Percentiles rank a stretch among this genome's conserved stretches.
Evolutionary conservation across 2,797 vertebrate species (phyloP).

Genomic region (Pyrrhura leucotis): DNA sequence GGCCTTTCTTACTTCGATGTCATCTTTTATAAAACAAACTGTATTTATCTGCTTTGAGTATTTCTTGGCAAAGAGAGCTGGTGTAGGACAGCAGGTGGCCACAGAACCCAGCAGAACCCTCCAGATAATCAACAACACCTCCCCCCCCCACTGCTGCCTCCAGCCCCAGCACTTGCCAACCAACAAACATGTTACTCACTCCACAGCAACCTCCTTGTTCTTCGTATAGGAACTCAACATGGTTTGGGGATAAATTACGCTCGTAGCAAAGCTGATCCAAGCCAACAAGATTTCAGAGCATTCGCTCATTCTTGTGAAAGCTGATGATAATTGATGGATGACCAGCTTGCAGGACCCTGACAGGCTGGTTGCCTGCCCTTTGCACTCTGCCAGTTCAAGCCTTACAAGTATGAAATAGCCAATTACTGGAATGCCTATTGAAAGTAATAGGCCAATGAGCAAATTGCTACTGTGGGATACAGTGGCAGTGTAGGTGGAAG

Average conservation of each 20-base stretch:
- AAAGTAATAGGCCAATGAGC: constrained; percentile 94
- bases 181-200: constrained; percentile 61
- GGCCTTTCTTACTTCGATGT: background rate
- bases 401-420: constrained; percentile 98
- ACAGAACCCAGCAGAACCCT: constrained; percentile 42
- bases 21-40: background rate
- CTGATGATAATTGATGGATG: constrained; percentile 98
- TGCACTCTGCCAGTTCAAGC: constrained; percentile 93
- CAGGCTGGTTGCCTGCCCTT: constrained; percentile 93
- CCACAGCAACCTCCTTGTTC: constrained; percentile 52
- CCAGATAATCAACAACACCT: background rate
- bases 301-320: constrained; percentile 81
- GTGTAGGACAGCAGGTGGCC: constrained; percentile 32
- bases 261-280: constrained; percentile 74
- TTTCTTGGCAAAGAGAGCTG: constrained; percentile 1
- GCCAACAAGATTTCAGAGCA: constrained; percentile 82
- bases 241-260: constrained; percentile 77
- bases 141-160: background rate
- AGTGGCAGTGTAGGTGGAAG: constrained; percentile 76
- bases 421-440: constrained; percentile 92
- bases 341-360: constrained; percentile 84
- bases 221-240: constrained; percentile 59
- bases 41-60: background rate
- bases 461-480: constrained; percentile 90
- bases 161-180: constrained; percentile 14